Evolutionary conservation across 2,113 vertebrate genomes (phyloP).

Genomic region (Osmerus eperlanus): DNA sequence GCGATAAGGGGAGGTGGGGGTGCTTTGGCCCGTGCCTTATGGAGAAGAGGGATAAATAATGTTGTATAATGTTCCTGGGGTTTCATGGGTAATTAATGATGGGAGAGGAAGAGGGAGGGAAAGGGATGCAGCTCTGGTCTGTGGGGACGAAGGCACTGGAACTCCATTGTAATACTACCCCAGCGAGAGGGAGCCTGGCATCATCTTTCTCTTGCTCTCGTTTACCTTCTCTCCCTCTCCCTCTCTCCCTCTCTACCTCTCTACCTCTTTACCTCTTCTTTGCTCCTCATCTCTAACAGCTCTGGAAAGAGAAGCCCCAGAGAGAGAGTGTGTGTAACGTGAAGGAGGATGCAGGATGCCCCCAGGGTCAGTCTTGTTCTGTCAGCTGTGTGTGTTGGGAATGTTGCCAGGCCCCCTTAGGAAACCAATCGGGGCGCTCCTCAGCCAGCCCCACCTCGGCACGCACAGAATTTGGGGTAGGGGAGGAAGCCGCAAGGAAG

Average conservation of each 20-base stretch:
- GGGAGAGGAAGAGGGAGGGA: constrained; percentile 26
- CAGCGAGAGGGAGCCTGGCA: constrained; percentile 32
- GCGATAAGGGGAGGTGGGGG: background rate
- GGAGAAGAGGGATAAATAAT: constrained; percentile 6
- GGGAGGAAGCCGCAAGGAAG: constrained; percentile 15
- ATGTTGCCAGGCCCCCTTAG: constrained; percentile 31
- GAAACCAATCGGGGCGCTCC: constrained; percentile 43
- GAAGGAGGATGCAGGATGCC: constrained; percentile 42
- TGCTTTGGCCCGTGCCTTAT: background rate
- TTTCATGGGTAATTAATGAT: constrained; percentile 39
- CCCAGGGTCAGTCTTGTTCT: constrained; percentile 30
- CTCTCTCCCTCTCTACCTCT: background rate
- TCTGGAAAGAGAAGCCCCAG: background rate
- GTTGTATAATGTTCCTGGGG: constrained; percentile 33
- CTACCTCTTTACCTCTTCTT: background rate
- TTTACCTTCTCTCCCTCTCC: constrained; percentile 38
- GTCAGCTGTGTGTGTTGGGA: constrained; percentile 43
- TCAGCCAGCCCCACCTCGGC: constrained; percentile 29
- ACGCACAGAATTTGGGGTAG: constrained; percentile 9
- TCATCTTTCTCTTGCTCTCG: constrained; percentile 37
- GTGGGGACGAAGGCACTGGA: constrained; percentile 12
- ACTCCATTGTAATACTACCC: constrained; percentile 49
- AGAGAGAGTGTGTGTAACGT: constrained; percentile 1
- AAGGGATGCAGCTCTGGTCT: constrained; percentile 20
- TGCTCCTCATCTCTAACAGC: background rate